Percentiles rank a stretch among this genome's conserved stretches.
Conservation (phyloP, 2,113 vertebrate species). For the Numenius arquata region DNA sequence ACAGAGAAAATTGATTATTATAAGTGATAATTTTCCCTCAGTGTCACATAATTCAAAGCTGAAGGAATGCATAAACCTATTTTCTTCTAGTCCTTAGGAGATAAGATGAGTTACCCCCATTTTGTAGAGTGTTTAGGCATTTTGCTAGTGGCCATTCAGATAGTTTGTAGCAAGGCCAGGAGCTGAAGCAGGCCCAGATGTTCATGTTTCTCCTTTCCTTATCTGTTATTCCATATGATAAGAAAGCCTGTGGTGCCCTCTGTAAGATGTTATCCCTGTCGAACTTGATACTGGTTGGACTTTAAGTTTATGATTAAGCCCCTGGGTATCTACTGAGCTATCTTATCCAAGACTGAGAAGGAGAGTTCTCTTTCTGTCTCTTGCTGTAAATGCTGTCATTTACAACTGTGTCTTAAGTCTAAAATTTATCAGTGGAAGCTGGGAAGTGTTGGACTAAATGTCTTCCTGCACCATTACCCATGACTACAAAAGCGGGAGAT, state of each 20-base stretch:
- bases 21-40: neutral
- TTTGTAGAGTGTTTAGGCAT: neutral
- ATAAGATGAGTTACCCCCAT: neutral
- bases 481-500: neutral
- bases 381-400: neutral
- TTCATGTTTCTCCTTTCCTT: neutral
- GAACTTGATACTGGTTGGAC: neutral
- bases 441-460: neutral
- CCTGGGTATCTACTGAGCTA: neutral
- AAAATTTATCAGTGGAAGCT: neutral
- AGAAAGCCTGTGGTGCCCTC: neutral
- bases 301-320: neutral
- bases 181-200: neutral
- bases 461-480: neutral
- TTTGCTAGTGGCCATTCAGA: conserved; percentile 3
- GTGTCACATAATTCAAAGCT: neutral
- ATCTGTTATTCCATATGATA: neutral
- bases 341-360: neutral
- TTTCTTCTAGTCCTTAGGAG: neutral
- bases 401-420: neutral
- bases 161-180: neutral
- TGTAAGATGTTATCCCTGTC: neutral
- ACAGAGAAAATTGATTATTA: neutral
- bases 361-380: neutral
- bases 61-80: neutral